Conservation (phyloP, 1,140 invertebrate species). For the Acromyrmex charruanus region DNA sequence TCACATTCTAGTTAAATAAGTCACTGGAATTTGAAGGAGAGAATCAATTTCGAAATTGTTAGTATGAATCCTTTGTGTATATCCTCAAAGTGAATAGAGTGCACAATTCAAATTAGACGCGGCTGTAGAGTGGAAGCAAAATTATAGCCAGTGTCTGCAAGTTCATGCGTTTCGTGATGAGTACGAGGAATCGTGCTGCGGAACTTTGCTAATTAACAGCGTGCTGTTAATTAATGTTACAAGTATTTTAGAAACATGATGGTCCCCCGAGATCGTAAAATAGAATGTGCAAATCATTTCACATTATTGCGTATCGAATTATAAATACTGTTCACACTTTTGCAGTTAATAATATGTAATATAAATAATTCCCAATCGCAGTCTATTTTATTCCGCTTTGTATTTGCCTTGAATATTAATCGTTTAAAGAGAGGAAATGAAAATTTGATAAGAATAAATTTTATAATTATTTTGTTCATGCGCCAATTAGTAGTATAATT, state of each 20-base stretch:
- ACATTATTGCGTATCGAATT: background rate
- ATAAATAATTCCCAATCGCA: background rate
- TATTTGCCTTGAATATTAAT: background rate
- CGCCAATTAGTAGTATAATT: background rate
- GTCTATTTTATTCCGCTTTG: background rate
- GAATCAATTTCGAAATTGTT: background rate
- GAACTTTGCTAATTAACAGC: constrained; percentile 76
- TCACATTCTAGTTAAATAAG: background rate
- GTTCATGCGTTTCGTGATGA: constrained; percentile 35
- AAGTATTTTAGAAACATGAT: constrained; percentile 48
- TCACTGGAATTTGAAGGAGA: background rate
- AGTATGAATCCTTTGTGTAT: constrained; percentile 15
- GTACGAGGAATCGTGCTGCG: constrained; percentile 47
- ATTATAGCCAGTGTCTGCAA: constrained; percentile 38
- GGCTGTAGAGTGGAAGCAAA: constrained; percentile 37
- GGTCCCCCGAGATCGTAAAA: constrained; percentile 12
- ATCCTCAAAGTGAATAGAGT: constrained; percentile 16
- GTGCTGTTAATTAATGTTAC: constrained; percentile 75
- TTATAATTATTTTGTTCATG: background rate
- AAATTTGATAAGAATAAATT: background rate
- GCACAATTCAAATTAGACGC: constrained; percentile 46
- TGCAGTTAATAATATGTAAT: background rate
- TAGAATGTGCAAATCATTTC: constrained; percentile 45
- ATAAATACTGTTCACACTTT: background rate
- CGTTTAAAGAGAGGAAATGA: background rate